phyloP scores from a whole-genome alignment of 2,888 invertebrate genomes.

The Chymomyza caudatula region DNA sequence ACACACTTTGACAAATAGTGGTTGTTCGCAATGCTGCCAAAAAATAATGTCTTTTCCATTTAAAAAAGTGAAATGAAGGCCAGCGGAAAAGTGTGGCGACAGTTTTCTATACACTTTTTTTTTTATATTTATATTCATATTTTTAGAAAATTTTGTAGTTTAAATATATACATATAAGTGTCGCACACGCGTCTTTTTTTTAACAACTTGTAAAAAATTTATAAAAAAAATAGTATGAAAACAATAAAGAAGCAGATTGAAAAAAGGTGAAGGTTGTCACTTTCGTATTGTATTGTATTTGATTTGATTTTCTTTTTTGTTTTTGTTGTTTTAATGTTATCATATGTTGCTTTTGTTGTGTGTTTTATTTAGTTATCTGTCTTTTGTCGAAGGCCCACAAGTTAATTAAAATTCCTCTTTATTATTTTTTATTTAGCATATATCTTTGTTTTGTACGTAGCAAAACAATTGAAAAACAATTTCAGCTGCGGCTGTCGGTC shows the following conservation, averaged over 20 bases:
- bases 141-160: conserved; percentile 1
- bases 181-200: neutral
- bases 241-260: conserved; percentile 23
- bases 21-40: conserved; percentile 35
- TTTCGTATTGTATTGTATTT: conserved; percentile 10
- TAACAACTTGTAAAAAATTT: conserved; percentile 1
- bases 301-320: neutral
- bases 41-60: neutral
- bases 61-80: conserved; percentile 28
- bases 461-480: conserved; percentile 58
- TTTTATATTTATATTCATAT: neutral
- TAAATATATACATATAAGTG: conserved; percentile 1
- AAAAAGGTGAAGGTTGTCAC: conserved; percentile 36
- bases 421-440: conserved; percentile 24
- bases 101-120: neutral
- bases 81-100: conserved; percentile 11
- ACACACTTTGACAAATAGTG: conserved; percentile 35
- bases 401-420: conserved; percentile 58
- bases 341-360: conserved; percentile 18
- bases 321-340: conserved; percentile 9
- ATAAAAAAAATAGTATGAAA: conserved; percentile 16
- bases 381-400: conserved; percentile 31
- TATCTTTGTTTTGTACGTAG: conserved; percentile 23
- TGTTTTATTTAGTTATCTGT: conserved; percentile 10
- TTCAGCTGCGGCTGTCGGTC: conserved; percentile 55